Evolutionary conservation across 2,888 invertebrate species (phyloP), one percentile per base, ranked within the genome.

Genomic region (Gastracanthus pulcherrimus): DNA sequence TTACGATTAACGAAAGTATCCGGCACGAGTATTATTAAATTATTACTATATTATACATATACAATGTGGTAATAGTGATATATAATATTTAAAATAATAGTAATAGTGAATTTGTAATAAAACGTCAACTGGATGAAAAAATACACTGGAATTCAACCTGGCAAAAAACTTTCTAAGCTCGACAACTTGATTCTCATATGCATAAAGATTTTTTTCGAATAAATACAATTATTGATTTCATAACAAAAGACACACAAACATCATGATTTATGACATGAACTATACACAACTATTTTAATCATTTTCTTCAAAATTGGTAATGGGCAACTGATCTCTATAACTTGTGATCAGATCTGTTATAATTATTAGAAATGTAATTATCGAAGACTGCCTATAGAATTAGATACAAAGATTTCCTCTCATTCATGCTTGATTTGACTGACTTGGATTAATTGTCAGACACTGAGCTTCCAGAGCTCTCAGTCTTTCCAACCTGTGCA

Each of bases 401-500:
- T 80, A 79, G 16, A 78, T 83, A 79, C 58, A 82, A 82, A 82
- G 69, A 77, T 80, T 55, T 75, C 16, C 19, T 38, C 16, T 72
- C 64, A 84, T 86, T 90, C 87, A 91, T 86, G 87, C 86, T 78
- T 87, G 86, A 84, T 89, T 90, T 74, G 89, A 87, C 75, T 89
- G 89, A 77, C 86, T 88, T 66, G 87, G 86, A 69, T 86, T 85
- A 58, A 87, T 87, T 58, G 86, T 87, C 85, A 86, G 86, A 86
- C 88, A 89, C 76, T 90, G 89, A 76, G 90, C 89, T 87, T 90
- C 90, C 34, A 89, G 86, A 66, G 86, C 88, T 86, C 90, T 84
- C 66, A 90, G 85, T 86, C 89, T 91, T 84, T 91, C 90, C 76
- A 91, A 87, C 86, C 90, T 90, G 36, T 89, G 88, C 82, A 89